Conservation (phyloP, 2,113 vertebrate species). For the Menidia beryllina region DNA sequence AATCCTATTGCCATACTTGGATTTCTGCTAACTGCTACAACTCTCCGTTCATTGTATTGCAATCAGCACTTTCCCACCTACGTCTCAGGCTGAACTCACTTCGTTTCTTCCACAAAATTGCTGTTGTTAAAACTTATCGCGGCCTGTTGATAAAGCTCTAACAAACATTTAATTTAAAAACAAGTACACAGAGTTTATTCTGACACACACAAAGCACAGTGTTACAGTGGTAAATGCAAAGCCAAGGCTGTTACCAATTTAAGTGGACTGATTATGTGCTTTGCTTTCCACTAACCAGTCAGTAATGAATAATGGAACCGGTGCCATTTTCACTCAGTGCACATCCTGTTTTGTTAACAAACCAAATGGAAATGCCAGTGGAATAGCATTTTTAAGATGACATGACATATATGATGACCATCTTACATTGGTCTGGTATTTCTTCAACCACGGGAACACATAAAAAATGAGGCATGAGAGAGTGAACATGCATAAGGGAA, state of each 20-base stretch:
- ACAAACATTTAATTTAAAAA: slow-evolving; percentile 13
- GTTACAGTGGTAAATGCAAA: slow-evolving; percentile 1
- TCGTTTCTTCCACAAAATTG: background rate
- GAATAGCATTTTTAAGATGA: background rate
- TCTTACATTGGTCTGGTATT: background rate
- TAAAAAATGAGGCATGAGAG: too few species aligned
- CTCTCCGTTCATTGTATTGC: slow-evolving; percentile 19
- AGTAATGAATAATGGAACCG: background rate
- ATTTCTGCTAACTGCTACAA: slow-evolving; percentile 31
- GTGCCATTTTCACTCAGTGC: background rate
- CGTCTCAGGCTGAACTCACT: slow-evolving; percentile 7
- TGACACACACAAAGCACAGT: background rate
- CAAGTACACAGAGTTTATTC: background rate
- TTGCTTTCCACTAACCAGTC: background rate
- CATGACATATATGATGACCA: background rate
- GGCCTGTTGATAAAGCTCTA: background rate
- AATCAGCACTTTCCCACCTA: slow-evolving; percentile 1
- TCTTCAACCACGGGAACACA: too few species aligned
- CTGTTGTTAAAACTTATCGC: slow-evolving; percentile 3
- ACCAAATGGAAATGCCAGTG: background rate
- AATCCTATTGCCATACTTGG: slow-evolving; percentile 37
- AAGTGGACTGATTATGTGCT: background rate
- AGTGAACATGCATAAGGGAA: too few species aligned
- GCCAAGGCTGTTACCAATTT: background rate
- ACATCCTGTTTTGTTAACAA: background rate